Conservation (phyloP, 2,797 vertebrate genomes). For the Vultur gryphus region DNA sequence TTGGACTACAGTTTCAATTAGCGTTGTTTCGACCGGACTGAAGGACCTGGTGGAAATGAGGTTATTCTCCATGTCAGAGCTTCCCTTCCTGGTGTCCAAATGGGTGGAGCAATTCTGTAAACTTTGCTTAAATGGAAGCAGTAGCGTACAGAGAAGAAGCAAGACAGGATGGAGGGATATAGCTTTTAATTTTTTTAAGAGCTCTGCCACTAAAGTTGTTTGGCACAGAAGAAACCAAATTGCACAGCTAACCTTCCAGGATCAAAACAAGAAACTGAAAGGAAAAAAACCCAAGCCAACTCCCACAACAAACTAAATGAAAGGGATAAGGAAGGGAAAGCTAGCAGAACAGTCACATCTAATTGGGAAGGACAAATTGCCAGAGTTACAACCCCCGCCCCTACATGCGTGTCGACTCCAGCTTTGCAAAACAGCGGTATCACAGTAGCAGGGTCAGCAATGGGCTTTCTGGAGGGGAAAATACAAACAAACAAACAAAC, state of each 20-base stretch:
- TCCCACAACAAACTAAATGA: constrained; percentile 64
- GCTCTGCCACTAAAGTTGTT: constrained; percentile 59
- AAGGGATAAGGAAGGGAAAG: constrained; percentile 69
- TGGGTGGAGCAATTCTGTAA: constrained; percentile 16
- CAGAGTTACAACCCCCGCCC: constrained; percentile 55
- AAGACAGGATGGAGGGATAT: not conserved
- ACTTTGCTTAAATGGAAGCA: constrained; percentile 44
- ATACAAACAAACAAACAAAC: constrained; percentile 70
- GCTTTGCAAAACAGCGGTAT: constrained; percentile 67
- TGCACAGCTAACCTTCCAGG: constrained; percentile 66
- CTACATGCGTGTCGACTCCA: constrained; percentile 70
- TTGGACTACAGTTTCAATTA: constrained; percentile 16
- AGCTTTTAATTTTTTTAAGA: constrained; percentile 66
- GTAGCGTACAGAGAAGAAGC: not conserved
- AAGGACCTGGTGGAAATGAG: constrained; percentile 30
- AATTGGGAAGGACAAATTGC: constrained; percentile 54
- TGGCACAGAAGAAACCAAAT: constrained; percentile 69
- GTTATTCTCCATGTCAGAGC: constrained; percentile 35
- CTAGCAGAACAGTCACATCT: constrained; percentile 71
- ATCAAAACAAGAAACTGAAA: constrained; percentile 61
- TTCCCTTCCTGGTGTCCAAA: constrained; percentile 33
- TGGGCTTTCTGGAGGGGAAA: constrained; percentile 64
- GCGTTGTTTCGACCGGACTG: not conserved
- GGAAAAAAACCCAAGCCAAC: constrained; percentile 55
- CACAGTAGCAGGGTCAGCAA: constrained; percentile 66